Evolutionary conservation across 2,888 invertebrate species (phyloP).

Genomic region (Tenthredo amoena): DNA sequence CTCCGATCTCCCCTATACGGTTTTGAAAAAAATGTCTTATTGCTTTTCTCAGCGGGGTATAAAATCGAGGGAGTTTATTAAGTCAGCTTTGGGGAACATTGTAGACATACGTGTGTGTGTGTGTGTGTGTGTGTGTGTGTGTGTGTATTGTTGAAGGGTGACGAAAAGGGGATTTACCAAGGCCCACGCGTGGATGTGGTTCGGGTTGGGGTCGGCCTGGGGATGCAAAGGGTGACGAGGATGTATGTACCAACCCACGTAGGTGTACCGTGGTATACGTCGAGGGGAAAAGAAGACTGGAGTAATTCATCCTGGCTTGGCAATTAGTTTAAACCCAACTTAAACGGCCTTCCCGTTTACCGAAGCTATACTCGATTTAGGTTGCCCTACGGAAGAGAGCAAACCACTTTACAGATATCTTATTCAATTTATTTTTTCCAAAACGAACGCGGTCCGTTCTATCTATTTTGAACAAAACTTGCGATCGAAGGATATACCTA

Average conservation of each 20-base stretch:
- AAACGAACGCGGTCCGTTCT: background rate
- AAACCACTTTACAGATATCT: background rate
- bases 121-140: background rate
- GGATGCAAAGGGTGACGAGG: slow-evolving; percentile 41
- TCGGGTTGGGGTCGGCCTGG: slow-evolving; percentile 36
- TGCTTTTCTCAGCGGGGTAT: background rate
- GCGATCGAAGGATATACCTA: no score
- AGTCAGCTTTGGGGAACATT: background rate
- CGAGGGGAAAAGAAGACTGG: slow-evolving; percentile 49
- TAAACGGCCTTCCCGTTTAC: slow-evolving; percentile 50
- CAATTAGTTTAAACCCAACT: slow-evolving; percentile 53
- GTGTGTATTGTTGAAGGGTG: slow-evolving; percentile 18
- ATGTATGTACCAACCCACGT: slow-evolving; percentile 42
- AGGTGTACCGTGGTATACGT: background rate
- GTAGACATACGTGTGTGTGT: background rate
- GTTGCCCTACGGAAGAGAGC: background rate
- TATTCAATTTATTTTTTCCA: background rate
- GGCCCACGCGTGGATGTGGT: slow-evolving; percentile 41
- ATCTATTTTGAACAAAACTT: no score
- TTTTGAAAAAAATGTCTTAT: background rate
- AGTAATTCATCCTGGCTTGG: slow-evolving; percentile 53
- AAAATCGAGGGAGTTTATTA: slow-evolving; percentile 31
- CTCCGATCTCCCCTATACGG: background rate
- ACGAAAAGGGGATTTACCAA: slow-evolving; percentile 57
- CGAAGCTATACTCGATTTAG: background rate